Conservation (phyloP, 1,140 invertebrate genomes). For the Chrysopa pallens region DNA sequence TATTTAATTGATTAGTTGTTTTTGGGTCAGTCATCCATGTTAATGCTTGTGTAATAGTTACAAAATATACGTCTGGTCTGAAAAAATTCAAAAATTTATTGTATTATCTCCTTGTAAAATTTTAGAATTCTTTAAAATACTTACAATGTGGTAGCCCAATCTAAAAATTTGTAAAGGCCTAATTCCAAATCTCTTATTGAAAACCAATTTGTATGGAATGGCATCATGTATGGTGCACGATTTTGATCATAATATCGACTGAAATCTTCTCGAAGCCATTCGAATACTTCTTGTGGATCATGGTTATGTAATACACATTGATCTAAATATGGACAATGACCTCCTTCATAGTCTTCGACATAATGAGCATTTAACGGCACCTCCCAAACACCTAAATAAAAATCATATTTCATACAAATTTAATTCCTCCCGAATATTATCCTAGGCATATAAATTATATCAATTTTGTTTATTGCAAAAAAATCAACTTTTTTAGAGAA, state of each 20-base stretch:
- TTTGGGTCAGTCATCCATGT: conserved; percentile 82
- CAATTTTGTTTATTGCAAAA: too few species aligned
- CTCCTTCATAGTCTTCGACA: conserved; percentile 73
- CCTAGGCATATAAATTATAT: too few species aligned
- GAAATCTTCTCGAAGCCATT: conserved; percentile 86
- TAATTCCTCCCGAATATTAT: too few species aligned
- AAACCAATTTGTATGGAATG: conserved; percentile 91
- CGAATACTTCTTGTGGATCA: conserved; percentile 68
- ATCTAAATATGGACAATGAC: conserved; percentile 82
- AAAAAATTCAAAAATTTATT: conserved; percentile 13
- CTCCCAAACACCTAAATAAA: conserved; percentile 66
- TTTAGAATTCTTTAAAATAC: conserved; percentile 19
- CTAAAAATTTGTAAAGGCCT: conserved; percentile 72
- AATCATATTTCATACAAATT: not conserved
- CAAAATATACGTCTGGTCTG: conserved; percentile 77
- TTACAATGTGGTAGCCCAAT: conserved; percentile 60
- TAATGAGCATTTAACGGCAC: conserved; percentile 85
- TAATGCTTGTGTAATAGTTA: conserved; percentile 76
- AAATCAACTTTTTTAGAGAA: too few species aligned
- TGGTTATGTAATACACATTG: conserved; percentile 85
- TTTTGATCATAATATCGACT: conserved; percentile 70
- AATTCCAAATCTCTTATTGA: conserved; percentile 70
- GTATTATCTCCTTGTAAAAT: not conserved
- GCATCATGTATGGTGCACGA: conserved; percentile 82
- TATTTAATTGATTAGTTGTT: conserved; percentile 42